These are phyloP conservation scores for Drosophila carrolli DNA, from an alignment of 1,140 invertebrate species.

Conservation along the genomic window DNA sequence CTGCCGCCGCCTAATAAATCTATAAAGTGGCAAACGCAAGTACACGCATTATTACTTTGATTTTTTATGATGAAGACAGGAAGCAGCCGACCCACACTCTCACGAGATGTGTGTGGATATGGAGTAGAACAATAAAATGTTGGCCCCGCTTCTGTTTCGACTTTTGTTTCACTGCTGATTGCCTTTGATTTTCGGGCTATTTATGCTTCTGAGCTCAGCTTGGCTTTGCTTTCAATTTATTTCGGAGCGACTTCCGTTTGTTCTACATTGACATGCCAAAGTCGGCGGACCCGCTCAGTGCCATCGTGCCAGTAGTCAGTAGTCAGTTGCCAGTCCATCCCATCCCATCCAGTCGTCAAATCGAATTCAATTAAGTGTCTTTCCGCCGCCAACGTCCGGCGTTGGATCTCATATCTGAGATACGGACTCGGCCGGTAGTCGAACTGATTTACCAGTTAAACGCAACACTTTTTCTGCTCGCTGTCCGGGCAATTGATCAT, in stretches of 20 bases:
- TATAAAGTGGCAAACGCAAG: slow-evolving; percentile 82
- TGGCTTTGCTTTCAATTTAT: slow-evolving; percentile 74
- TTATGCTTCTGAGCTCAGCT: slow-evolving; percentile 51
- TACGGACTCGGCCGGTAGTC: slow-evolving; percentile 7
- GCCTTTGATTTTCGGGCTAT: slow-evolving; percentile 41
- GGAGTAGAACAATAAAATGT: slow-evolving; percentile 60
- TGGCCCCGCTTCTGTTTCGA: slow-evolving; percentile 38
- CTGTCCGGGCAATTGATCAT: slow-evolving; percentile 65
- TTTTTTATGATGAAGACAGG: slow-evolving; percentile 81
- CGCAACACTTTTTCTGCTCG: slow-evolving; percentile 77
- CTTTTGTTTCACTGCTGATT: slow-evolving; percentile 45
- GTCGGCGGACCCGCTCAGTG: slow-evolving; percentile 31
- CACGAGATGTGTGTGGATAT: neutral
- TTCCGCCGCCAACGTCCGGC: slow-evolving; percentile 75
- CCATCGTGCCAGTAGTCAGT: slow-evolving; percentile 1
- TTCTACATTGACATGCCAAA: slow-evolving; percentile 75
- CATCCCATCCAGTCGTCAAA: slow-evolving; percentile 55
- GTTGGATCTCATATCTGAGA: slow-evolving; percentile 30
- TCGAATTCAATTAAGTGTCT: slow-evolving; percentile 81
- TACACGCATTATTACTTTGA: slow-evolving; percentile 83
- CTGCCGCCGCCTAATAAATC: slow-evolving; percentile 68
- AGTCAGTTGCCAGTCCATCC: slow-evolving; percentile 17
- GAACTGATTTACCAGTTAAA: slow-evolving; percentile 80
- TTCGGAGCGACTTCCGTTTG: slow-evolving; percentile 76
- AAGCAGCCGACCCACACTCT: slow-evolving; percentile 55